phyloP scores from a whole-genome alignment of 2,113 vertebrate genomes.

The Pomatorhinus ruficollis region DNA sequence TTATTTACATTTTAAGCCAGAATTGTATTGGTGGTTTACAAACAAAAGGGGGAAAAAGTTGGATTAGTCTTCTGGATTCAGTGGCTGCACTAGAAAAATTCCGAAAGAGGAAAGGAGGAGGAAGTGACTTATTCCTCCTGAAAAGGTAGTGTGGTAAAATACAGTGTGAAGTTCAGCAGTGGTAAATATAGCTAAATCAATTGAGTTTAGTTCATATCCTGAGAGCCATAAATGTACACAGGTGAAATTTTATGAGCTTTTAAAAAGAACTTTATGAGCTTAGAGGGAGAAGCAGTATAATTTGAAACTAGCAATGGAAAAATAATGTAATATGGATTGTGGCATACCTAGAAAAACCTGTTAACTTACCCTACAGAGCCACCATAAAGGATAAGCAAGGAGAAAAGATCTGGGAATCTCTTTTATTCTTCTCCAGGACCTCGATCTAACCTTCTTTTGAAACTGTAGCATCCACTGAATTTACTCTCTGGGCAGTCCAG shows the following conservation, averaged over 20 bases:
- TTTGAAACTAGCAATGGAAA: slow-evolving; percentile 74
- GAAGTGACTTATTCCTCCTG: slow-evolving; percentile 41
- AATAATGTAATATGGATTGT: slow-evolving; percentile 73
- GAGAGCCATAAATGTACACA: slow-evolving; percentile 75
- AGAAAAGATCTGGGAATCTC: not conserved
- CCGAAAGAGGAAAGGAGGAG: slow-evolving; percentile 6
- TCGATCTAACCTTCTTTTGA: not conserved
- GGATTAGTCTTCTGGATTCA: not conserved
- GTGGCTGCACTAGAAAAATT: not conserved
- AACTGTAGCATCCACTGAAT: not conserved
- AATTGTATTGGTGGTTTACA: not conserved
- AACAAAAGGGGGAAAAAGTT: not conserved
- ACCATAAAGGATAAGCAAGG: not conserved
- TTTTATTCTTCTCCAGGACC: not conserved
- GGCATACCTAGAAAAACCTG: slow-evolving; percentile 65
- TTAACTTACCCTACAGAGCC: slow-evolving; percentile 29
- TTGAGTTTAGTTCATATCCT: slow-evolving; percentile 73
- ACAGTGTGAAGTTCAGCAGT: slow-evolving; percentile 43
- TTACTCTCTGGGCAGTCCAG: not conserved
- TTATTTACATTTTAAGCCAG: not conserved
- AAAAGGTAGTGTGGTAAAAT: slow-evolving; percentile 13
- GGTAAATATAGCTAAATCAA: slow-evolving; percentile 73
- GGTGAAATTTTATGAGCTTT: slow-evolving; percentile 79
- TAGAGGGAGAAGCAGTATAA: slow-evolving; percentile 73
- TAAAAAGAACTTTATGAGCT: slow-evolving; percentile 77